Evolutionary conservation across 2,888 invertebrate genomes (phyloP).

Genomic region (Yponomeuta sedellus): DNA sequence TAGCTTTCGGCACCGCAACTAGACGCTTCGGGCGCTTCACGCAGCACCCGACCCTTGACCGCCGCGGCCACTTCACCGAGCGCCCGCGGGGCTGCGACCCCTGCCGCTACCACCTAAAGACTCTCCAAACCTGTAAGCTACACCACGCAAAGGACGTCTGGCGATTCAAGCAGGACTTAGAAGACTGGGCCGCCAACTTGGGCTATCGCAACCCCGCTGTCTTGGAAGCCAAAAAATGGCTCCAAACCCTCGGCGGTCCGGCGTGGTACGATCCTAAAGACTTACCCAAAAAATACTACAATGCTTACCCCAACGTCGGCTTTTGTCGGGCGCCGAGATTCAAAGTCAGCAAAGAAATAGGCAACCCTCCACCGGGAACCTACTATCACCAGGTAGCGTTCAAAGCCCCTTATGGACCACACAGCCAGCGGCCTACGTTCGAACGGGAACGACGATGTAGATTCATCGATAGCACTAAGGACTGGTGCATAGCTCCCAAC

Average conservation of each 20-base stretch:
- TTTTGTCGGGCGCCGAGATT: conserved; percentile 51
- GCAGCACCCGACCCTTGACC: conserved; percentile 51
- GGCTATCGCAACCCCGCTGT: conserved; percentile 59
- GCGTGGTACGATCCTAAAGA: conserved; percentile 45
- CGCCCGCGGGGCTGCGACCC: conserved; percentile 49
- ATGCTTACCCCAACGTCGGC: conserved; percentile 48
- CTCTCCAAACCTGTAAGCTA: conserved; percentile 32
- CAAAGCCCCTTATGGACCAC: conserved; percentile 51
- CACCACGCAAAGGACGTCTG: conserved; percentile 46
- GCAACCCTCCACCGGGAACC: conserved; percentile 49
- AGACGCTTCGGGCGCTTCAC: conserved; percentile 46
- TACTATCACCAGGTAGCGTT: conserved; percentile 48
- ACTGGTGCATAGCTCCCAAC: conserved; percentile 56
- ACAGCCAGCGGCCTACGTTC: conserved; percentile 48
- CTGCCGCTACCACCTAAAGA: conserved; percentile 46
- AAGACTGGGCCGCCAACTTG: conserved; percentile 58
- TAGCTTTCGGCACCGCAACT: conserved; percentile 35
- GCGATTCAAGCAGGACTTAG: conserved; percentile 54
- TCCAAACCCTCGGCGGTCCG: conserved; percentile 45
- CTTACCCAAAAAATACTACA: conserved; percentile 31
- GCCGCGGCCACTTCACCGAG: conserved; percentile 39
- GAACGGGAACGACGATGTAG: conserved; percentile 56
- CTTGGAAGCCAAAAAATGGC: conserved; percentile 41
- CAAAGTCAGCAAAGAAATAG: conserved; percentile 27
- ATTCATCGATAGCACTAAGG: conserved; percentile 42